Evolutionary conservation across 2,797 vertebrate genomes (phyloP).

Genomic region (Myiotriccus ornatus): DNA sequence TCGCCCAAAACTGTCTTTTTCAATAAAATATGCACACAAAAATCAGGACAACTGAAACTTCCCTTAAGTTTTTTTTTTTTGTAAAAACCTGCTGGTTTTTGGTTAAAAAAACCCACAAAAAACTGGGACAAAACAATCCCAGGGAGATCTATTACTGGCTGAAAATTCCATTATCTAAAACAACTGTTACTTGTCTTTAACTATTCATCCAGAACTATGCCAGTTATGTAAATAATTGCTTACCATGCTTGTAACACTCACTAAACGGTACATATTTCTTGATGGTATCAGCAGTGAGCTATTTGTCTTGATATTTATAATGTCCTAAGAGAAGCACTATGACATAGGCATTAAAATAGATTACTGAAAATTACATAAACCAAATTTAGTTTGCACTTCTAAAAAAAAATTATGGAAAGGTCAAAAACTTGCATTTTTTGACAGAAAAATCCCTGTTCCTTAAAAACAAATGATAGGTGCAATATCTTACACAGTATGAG

Average conservation of each 20-base stretch:
- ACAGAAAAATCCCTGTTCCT: neutral
- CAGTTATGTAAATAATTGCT: conserved; percentile 52
- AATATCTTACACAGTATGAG: neutral
- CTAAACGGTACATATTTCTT: conserved; percentile 15
- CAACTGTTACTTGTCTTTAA: conserved; percentile 8
- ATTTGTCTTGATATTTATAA: neutral
- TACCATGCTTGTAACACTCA: conserved; percentile 14
- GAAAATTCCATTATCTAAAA: neutral
- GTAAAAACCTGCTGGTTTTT: neutral
- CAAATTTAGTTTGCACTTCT: neutral
- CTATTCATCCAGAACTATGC: conserved; percentile 42
- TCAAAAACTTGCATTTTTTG: neutral
- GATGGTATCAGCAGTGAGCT: neutral
- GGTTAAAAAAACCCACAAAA: neutral
- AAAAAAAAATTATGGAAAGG: neutral
- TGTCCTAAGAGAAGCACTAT: neutral
- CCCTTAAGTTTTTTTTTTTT: neutral
- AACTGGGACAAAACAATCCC: neutral
- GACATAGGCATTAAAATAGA: neutral
- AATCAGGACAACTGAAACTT: neutral
- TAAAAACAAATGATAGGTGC: neutral
- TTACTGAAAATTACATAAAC: neutral
- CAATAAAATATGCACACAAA: neutral
- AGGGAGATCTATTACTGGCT: neutral
- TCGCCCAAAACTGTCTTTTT: neutral